Conservation (phyloP, 2,888 invertebrate genomes). For the Ormyrus thymus region DNA sequence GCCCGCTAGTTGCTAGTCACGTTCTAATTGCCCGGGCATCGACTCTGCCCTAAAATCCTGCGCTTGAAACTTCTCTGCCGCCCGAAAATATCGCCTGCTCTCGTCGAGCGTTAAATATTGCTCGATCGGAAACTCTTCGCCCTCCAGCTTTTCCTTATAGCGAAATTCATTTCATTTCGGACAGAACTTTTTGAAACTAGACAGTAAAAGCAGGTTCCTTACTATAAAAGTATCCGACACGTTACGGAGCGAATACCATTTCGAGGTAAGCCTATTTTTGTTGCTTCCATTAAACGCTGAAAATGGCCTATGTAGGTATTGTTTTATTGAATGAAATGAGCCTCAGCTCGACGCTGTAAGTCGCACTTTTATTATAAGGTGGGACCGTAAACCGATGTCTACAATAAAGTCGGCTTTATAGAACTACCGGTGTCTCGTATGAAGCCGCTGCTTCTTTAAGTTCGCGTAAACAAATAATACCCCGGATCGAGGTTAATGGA, state of each 20-base stretch:
- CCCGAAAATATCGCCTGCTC: neutral
- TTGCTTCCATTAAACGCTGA: neutral
- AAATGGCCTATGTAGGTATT: neutral
- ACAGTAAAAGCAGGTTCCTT: too few species aligned
- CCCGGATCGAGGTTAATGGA: too few species aligned
- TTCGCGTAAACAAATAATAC: too few species aligned
- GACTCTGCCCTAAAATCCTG: slow-evolving; percentile 21
- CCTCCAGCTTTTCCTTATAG: too few species aligned
- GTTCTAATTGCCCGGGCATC: slow-evolving; percentile 40
- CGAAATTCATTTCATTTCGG: too few species aligned
- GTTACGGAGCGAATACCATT: neutral
- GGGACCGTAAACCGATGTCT: too few species aligned
- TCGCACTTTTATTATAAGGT: too few species aligned
- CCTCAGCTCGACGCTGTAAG: neutral
- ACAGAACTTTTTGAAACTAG: too few species aligned
- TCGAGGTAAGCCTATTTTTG: neutral
- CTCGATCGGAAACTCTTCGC: too few species aligned
- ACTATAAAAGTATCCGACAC: neutral
- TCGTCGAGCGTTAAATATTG: neutral
- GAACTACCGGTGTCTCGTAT: too few species aligned
- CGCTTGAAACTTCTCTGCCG: slow-evolving; percentile 4
- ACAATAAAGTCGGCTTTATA: too few species aligned
- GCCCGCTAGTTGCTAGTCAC: slow-evolving; percentile 31
- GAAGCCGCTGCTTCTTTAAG: too few species aligned
- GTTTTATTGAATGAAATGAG: neutral